Evolutionary conservation across 2,888 invertebrate species (phyloP), one percentile per base, ranked within the genome.

Genomic region (Coelinius sp.): DNA sequence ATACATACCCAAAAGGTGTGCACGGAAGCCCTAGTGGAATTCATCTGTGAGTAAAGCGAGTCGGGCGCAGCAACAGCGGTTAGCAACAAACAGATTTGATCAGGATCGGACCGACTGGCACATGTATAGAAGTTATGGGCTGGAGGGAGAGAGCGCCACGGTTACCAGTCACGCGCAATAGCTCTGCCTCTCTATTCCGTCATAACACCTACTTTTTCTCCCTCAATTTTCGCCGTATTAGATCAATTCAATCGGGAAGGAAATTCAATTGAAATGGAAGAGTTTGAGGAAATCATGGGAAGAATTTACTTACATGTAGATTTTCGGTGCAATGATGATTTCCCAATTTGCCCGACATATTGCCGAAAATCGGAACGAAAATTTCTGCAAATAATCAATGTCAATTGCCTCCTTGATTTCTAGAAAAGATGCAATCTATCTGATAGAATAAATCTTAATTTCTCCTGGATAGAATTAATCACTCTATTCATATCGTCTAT

Each of bases 11-110:
- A 66, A 31, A 20, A 53, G 27, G 46, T n/a, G 63, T 41, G 46
- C 49, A 17, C 27, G 38, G 10, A 22, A 17, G 52, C 22, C 52
- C 52, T 22, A 49, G 17, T 49, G 17, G 22, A 49, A 7, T 31
- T 31, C n/a, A 24, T 22, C 14, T 24, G 35, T 17, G 31, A 22
- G 20, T 35, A 27, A 44, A 46, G 35, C 22, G 56, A 56, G 56
- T 69, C 59, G 68, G 65, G 71, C 76, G 77, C 76, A 76, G 78
- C 78, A 76, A 74, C 70, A 75, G 78, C 82, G 83, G 85, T 83
- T 84, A 85, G 85, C 84, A 84, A 85, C 84, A 84, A 84, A 85
- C 84, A 84, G 84, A 85, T 85, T 83, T 82, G 75, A 82, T 78
- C 80, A 81, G 81, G 80, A 81, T 82, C 79, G 77, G 76, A 77